Evolutionary conservation across 2,113 vertebrate species (phyloP).

Genomic region (Tor tambroides): DNA sequence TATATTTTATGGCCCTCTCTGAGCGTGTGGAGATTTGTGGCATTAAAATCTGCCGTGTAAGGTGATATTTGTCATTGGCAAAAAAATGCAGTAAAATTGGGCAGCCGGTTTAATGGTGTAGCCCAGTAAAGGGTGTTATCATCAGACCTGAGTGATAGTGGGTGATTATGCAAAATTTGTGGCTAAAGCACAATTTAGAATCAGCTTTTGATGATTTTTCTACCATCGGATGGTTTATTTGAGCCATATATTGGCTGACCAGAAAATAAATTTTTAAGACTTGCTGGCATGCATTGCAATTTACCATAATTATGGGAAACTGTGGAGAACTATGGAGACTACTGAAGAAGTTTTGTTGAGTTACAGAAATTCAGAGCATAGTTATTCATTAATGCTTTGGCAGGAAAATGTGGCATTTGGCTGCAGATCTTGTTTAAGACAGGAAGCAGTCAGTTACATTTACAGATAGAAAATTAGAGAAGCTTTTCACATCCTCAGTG

Average conservation of each 20-base stretch:
- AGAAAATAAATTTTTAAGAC: neutral
- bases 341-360: neutral
- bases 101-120: slow-evolving; percentile 44
- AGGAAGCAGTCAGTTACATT: neutral
- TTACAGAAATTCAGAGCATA: neutral
- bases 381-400: neutral
- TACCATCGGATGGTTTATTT: neutral
- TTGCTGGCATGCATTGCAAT: neutral
- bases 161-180: slow-evolving; percentile 5
- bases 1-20: slow-evolving; percentile 57
- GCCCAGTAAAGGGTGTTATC: slow-evolving; percentile 10
- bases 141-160: neutral
- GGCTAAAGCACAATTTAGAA: slow-evolving; percentile 32
- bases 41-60: slow-evolving; percentile 46
- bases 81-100: slow-evolving; percentile 61
- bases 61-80: slow-evolving; percentile 55
- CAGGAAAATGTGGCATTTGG: neutral
- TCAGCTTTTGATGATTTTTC: neutral
- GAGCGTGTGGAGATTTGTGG: slow-evolving; percentile 47
- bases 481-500: neutral
- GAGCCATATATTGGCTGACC: neutral
- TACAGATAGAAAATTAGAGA: neutral
- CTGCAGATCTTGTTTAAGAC: neutral
- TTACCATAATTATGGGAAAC: neutral
- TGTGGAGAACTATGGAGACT: too few relatives aligned